Evolutionary conservation across 35 echinoderm and acorn worm species (phyloP).

Genomic region (Anneissia japonica): DNA sequence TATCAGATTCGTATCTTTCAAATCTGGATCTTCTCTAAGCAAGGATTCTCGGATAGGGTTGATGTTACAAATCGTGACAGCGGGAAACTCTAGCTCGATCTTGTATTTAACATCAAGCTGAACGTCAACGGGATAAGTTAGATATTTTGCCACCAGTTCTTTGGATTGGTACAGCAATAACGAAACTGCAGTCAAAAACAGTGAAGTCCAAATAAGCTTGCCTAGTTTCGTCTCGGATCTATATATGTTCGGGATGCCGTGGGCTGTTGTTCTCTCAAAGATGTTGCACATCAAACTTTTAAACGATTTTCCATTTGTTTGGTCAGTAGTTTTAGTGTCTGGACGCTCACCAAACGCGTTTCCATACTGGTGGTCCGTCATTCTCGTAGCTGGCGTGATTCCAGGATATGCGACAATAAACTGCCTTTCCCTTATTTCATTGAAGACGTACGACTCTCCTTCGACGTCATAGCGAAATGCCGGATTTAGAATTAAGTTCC

Average conservation of each 20-base stretch:
- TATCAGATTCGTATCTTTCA: background rate
- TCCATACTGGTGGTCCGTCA: background rate
- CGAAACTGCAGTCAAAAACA: background rate
- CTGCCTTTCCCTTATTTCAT: background rate
- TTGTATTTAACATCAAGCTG: conserved; percentile 7
- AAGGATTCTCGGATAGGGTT: background rate
- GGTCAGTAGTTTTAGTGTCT: background rate
- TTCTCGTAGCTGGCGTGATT: background rate
- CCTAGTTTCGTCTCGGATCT: background rate
- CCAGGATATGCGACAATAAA: background rate
- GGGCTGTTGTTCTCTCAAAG: background rate
- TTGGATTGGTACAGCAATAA: background rate
- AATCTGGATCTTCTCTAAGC: background rate
- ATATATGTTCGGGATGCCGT: background rate
- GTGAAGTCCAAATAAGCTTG: background rate
- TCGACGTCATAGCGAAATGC: background rate
- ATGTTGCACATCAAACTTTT: background rate
- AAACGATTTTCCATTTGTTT: background rate
- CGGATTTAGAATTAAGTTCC: background rate
- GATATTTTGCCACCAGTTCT: background rate
- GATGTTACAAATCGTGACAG: conserved; percentile 6
- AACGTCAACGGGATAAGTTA: background rate
- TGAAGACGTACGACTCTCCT: background rate
- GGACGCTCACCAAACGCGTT: background rate
- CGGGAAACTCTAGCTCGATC: background rate